These are phyloP conservation scores for Crenuchus spilurus DNA, from an alignment of 2,797 vertebrate species.

Conservation along the genomic window DNA sequence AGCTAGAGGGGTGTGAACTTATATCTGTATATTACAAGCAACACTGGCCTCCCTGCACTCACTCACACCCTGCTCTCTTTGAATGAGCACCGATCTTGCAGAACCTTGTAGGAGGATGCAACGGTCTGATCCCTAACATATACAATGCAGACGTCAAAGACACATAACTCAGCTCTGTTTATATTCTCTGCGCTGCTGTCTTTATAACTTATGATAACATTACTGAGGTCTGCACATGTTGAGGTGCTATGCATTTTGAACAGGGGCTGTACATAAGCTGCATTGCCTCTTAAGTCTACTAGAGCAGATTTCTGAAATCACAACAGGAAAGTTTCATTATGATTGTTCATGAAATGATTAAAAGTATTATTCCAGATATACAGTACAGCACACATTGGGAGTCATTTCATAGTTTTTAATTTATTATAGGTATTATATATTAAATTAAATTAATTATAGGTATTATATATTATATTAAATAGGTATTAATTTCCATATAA, in stretches of 20 bases:
- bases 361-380: too few relatives aligned
- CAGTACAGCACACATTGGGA: too few relatives aligned
- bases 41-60: background rate
- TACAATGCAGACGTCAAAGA: constrained; percentile 31
- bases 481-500: too few relatives aligned
- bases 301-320: too few relatives aligned
- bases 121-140: constrained; percentile 13
- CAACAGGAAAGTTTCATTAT: too few relatives aligned
- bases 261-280: too few relatives aligned
- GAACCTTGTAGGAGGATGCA: background rate
- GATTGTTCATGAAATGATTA: too few relatives aligned
- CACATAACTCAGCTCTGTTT: constrained; percentile 19
- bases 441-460: too few relatives aligned
- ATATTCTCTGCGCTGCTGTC: background rate
- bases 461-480: too few relatives aligned
- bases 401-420: too few relatives aligned
- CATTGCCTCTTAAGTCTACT: too few relatives aligned
- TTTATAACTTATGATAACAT: background rate
- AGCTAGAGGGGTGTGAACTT: background rate
- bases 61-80: constrained; percentile 3
- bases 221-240: background rate
- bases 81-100: background rate
- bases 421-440: too few relatives aligned
- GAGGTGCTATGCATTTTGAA: background rate
- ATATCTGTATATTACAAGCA: background rate